Base-by-base conservation (phyloP, 2,888 invertebrate genomes). In the Erebia epiphron region DNA sequence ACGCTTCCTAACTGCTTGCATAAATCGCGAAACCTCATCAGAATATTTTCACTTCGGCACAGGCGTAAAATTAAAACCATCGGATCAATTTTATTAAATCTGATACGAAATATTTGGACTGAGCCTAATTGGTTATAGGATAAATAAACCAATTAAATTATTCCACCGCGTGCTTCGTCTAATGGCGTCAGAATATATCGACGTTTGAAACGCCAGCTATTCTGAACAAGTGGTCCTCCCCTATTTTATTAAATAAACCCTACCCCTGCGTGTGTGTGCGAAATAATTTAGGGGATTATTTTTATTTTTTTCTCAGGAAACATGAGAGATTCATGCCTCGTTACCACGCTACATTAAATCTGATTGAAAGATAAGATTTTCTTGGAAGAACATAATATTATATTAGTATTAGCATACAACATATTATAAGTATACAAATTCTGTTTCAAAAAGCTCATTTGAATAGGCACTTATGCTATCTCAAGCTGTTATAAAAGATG, bases 81-180 rank as follows among this genome's bases (percentile, higher is more conserved):
- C 35, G 49, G 54, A 61, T 61, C 66, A 58, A 43, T 66, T 71
- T 73, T 67, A 67, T 60, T 56, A 69, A 73, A 63, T 69, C 79
- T 74, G 76, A 75, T 76, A 75, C 79, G 76, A 76, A 75, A 81
- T 82, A 84, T 82, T 83, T 76, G 77, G 75, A 77, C 76, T 77
- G 79, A 79, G 76, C 79, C 77, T 89, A 87, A 89, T 89, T 88
- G 86, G 85, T 86, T 84, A 83, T 79, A 79, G 83, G 80, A 84
- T 86, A 86, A 89, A 87, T 85, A 86, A 87, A 89, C 89, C 89
- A 90, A 91, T 91, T 90, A 91, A 90, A 90, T 85, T 86, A 83
- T 90, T 89, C 86, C 89, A 77, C 77, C 78, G 77, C 78, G 78
- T 86, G 88, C 82, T 63, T 76, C 75, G 79, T 79, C 80, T 90